Conservation (phyloP, 2,113 vertebrate species). For the Cyprinodon variegatus region DNA sequence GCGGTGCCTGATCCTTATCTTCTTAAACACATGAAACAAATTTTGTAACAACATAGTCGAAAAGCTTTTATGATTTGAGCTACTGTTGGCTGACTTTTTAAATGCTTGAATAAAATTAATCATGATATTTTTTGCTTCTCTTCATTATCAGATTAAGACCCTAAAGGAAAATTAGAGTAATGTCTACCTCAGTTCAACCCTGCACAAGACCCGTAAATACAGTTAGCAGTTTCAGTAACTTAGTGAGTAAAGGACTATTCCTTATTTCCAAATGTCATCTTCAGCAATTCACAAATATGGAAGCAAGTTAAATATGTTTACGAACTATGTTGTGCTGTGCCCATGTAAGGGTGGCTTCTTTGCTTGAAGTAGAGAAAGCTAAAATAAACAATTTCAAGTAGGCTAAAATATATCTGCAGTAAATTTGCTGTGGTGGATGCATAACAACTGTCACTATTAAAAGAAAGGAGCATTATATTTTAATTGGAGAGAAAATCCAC, state of each 20-base stretch:
- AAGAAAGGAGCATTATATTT: constrained; percentile 20
- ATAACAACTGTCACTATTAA: constrained; percentile 28
- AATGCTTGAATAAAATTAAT: constrained; percentile 5
- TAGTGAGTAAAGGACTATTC: constrained; percentile 51
- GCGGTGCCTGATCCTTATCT: background rate
- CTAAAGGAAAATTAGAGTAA: constrained; percentile 43
- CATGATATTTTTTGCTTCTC: constrained; percentile 32
- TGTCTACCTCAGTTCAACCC: constrained; percentile 34
- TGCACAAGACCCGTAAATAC: constrained; percentile 34
- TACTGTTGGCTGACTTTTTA: constrained; percentile 16
- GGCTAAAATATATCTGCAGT: constrained; percentile 10
- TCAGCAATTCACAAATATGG: background rate
- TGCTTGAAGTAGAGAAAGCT: background rate
- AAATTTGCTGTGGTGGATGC: constrained; percentile 39
- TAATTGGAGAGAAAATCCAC: constrained; percentile 40
- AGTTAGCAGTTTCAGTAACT: constrained; percentile 33
- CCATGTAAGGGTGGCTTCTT: background rate
- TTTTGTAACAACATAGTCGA: constrained; percentile 16
- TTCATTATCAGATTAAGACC: constrained; percentile 52
- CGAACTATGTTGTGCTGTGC: background rate
- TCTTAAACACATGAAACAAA: background rate
- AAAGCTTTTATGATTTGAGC: constrained; percentile 26
- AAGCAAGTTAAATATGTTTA: background rate
- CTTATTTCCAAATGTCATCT: constrained; percentile 47
- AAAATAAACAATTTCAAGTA: constrained; percentile 2